Conservation (phyloP, 2,113 vertebrate genomes). For the Cercopithecus mona region DNA sequence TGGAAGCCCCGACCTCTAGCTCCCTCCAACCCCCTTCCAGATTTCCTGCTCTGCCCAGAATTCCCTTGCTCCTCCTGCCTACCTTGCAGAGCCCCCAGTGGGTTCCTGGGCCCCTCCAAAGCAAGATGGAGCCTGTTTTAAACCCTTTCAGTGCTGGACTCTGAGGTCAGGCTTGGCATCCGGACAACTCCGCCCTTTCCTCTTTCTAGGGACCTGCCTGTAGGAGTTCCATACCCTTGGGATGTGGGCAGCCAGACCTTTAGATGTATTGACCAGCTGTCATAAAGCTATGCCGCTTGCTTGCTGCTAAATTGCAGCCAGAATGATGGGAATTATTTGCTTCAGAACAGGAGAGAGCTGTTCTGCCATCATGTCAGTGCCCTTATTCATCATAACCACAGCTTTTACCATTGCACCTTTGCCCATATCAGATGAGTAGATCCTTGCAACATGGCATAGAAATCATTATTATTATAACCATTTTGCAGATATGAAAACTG, state of each 20-base stretch:
- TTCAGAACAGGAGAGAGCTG: not conserved
- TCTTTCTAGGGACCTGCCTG: not conserved
- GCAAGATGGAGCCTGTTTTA: not conserved
- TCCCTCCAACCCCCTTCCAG: not conserved
- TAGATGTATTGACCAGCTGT: not conserved
- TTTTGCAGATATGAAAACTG: not conserved
- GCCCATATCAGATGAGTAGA: not conserved
- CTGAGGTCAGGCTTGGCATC: not conserved
- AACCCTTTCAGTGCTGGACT: not conserved
- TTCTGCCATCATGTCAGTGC: accelerated
- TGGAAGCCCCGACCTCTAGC: not conserved
- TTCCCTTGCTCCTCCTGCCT: not conserved
- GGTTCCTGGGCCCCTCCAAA: not conserved
- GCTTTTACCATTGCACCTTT: not conserved
- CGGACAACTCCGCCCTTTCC: not conserved
- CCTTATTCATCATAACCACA: not conserved
- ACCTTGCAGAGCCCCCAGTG: no score
- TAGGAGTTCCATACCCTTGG: not conserved
- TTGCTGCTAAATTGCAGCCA: not conserved
- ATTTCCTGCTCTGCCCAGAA: not conserved
- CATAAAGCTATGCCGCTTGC: not conserved
- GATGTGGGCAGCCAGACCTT: not conserved
- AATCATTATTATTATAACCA: not conserved
- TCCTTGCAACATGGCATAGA: accelerated
- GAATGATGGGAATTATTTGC: not conserved